Evolutionary conservation across 2,888 invertebrate genomes (phyloP).

Genomic region (Oscheius onirici): DNA sequence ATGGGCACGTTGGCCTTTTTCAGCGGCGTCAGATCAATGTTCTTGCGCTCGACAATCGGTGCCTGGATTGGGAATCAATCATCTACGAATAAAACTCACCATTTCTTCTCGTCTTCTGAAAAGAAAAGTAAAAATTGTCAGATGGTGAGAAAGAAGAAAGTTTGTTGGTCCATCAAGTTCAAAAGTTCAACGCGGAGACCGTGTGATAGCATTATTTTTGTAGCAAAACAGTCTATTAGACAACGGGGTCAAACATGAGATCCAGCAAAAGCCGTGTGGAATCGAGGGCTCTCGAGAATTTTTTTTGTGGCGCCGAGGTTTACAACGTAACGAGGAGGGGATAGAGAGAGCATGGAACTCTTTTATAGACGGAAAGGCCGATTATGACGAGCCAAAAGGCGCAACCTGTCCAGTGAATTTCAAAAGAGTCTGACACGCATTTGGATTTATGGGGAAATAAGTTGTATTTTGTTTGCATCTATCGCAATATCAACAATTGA

Average conservation of each 20-base stretch:
- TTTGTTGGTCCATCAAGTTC: no score
- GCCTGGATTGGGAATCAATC: conserved; percentile 3
- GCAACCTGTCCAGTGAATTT: background rate
- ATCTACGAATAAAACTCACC: background rate
- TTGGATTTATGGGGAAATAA: background rate
- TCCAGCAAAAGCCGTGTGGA: background rate
- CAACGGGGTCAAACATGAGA: background rate
- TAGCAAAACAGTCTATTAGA: no score
- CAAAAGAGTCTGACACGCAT: background rate
- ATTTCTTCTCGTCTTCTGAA: background rate
- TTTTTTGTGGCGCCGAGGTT: conserved; percentile 1
- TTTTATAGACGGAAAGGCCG: conserved; percentile 7
- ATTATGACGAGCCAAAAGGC: background rate
- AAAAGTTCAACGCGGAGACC: no score
- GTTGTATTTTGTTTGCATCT: background rate
- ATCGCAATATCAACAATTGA: background rate
- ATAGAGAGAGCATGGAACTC: background rate
- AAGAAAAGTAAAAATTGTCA: background rate
- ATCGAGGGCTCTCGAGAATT: conserved; percentile 4
- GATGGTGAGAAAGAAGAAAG: background rate
- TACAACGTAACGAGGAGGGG: conserved; percentile 11
- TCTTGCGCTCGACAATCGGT: conserved; percentile 52
- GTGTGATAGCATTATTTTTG: no score
- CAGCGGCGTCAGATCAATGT: conserved; percentile 66
- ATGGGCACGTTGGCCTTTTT: conserved; percentile 69